Evolutionary conservation across 2,113 vertebrate species (phyloP).

Genomic region (Phainopepla nitens): DNA sequence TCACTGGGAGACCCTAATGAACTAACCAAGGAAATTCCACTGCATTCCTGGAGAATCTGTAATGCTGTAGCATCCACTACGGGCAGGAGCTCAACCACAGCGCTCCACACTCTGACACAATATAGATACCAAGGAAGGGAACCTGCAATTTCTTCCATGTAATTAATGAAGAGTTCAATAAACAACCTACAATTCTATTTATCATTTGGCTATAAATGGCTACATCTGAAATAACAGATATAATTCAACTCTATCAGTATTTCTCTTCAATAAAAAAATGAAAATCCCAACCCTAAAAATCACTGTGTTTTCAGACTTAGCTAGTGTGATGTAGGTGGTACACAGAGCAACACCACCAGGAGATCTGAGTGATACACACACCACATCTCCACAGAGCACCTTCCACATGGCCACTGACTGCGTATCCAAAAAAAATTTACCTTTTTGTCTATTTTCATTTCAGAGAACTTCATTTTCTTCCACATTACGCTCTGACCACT

Average conservation of each 20-base stretch:
- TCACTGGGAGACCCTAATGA: not conserved
- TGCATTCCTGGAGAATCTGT: not conserved
- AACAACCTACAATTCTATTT: not conserved
- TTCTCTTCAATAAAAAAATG: not conserved
- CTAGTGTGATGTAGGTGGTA: not conserved
- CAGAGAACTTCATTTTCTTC: not conserved
- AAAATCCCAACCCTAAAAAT: not conserved
- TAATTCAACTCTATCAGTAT: not conserved
- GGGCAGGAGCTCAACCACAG: not conserved
- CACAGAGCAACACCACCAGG: not conserved
- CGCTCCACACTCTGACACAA: not conserved
- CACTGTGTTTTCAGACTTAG: not conserved
- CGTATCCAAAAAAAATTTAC: not conserved
- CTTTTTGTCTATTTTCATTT: not conserved
- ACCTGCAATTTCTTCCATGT: not conserved
- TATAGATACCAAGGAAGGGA: not conserved
- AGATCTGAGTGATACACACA: not conserved
- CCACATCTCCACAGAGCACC: not conserved
- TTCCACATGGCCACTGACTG: not conserved
- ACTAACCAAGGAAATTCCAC: not conserved
- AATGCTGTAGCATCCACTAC: not conserved
- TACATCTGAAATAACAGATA: not conserved
- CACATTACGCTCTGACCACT: not conserved
- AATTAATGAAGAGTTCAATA: not conserved
- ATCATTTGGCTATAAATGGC: not conserved